Conservation (phyloP, 2,113 vertebrate genomes). For the Cryptoleucopteryx plumbea region DNA sequence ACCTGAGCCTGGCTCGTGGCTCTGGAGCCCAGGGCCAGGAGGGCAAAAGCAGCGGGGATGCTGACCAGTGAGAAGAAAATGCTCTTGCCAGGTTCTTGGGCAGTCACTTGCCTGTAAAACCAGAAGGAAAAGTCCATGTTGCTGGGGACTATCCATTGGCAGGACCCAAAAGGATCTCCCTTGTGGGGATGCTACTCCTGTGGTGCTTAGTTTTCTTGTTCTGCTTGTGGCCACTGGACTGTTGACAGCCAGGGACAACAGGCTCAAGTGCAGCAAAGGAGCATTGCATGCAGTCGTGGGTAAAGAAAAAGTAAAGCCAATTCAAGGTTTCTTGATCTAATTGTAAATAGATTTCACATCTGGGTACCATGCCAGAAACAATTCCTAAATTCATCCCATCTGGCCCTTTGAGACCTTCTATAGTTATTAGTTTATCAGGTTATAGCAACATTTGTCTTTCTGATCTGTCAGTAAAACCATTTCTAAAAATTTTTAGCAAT, state of each 20-base stretch:
- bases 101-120: constrained; percentile 68
- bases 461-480: background rate
- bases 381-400: background rate
- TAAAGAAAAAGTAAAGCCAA: background rate
- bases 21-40: constrained; percentile 66
- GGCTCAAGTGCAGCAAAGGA: background rate
- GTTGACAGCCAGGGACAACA: background rate
- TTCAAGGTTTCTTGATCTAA: background rate
- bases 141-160: background rate
- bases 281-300: background rate
- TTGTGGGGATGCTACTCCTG: background rate
- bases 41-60: constrained; percentile 65
- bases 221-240: background rate
- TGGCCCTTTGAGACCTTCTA: background rate
- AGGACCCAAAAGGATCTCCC: background rate
- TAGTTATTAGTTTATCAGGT: background rate
- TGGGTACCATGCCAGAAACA: background rate
- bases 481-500: background rate
- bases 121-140: constrained; percentile 70
- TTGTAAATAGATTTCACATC: background rate
- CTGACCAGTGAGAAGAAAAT: constrained; percentile 75
- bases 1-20: constrained; percentile 60
- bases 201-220: background rate
- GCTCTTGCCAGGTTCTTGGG: background rate
- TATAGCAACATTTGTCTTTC: background rate